Conservation (phyloP, 2,888 invertebrate genomes). For the Ormyrus pomaceus region DNA sequence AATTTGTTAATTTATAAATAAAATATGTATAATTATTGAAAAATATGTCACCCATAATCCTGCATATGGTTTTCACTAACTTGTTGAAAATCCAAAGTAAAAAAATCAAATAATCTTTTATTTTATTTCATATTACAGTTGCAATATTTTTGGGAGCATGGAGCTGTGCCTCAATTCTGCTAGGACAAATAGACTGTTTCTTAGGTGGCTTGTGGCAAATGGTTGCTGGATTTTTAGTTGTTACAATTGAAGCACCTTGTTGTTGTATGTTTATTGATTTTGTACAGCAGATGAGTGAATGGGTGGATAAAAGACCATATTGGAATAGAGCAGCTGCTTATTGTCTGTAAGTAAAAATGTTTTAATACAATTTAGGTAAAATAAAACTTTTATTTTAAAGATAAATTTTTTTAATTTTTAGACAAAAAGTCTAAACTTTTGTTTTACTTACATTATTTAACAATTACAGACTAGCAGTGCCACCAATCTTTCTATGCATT, state of each 20-base stretch:
- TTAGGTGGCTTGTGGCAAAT: slow-evolving; percentile 91
- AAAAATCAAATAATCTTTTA: background rate
- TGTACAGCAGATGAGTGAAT: slow-evolving; percentile 90
- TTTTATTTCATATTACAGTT: slow-evolving; percentile 80
- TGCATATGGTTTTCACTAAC: background rate
- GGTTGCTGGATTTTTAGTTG: slow-evolving; percentile 90
- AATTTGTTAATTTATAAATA: too few species aligned
- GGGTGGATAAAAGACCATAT: slow-evolving; percentile 89
- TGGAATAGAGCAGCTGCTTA: slow-evolving; percentile 94
- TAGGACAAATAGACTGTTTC: slow-evolving; percentile 81
- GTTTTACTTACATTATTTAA: slow-evolving; percentile 17
- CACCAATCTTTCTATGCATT: slow-evolving; percentile 87
- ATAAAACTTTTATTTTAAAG: slow-evolving; percentile 10
- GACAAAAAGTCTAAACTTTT: too few species aligned
- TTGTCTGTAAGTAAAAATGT: slow-evolving; percentile 83
- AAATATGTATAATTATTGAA: too few species aligned
- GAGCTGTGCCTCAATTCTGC: slow-evolving; percentile 83
- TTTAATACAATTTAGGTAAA: slow-evolving; percentile 1
- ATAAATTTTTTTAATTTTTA: too few species aligned
- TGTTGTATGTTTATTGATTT: slow-evolving; percentile 98
- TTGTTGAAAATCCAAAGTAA: background rate
- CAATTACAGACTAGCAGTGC: slow-evolving; percentile 84
- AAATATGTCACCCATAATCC: too few species aligned
- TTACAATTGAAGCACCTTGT: slow-evolving; percentile 96
- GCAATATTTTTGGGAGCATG: slow-evolving; percentile 89